A percentile compares a stretch with the other conserved stretches of the same genome.
These are phyloP conservation scores for Vidua chalybeata DNA, from an alignment of 2,113 vertebrate species.

Conservation along the genomic window DNA sequence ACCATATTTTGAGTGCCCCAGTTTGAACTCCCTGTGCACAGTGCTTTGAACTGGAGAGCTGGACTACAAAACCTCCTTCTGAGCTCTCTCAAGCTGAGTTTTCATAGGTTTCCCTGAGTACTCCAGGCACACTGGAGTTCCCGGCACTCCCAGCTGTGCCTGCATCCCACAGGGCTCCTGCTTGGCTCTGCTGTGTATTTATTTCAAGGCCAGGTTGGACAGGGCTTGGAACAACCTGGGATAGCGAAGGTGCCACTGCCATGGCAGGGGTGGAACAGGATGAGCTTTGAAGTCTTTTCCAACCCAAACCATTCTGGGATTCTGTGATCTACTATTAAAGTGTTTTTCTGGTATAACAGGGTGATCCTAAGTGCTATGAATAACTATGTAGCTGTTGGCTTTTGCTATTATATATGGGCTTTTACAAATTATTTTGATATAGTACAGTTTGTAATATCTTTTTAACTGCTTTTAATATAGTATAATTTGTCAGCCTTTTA, in stretches of 20 bases:
- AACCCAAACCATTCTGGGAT: background rate
- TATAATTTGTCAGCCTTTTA: background rate
- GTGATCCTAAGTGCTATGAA: background rate
- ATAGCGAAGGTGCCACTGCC: background rate
- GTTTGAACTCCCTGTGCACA: background rate
- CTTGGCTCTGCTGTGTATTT: background rate
- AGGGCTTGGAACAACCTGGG: accelerated
- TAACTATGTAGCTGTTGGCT: background rate
- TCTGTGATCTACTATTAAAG: background rate
- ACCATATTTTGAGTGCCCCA: background rate
- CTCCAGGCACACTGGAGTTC: background rate
- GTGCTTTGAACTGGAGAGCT: background rate
- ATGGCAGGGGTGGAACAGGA: too few species aligned
- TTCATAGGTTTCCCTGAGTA: background rate
- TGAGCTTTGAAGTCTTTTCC: background rate
- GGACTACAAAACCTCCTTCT: too few species aligned
- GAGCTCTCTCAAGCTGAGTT: background rate
- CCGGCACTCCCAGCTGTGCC: background rate
- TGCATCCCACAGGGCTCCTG: accelerated
- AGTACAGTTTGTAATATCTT: background rate
- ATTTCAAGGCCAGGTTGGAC: background rate
- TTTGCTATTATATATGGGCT: background rate
- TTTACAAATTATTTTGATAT: background rate
- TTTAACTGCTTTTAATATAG: background rate
- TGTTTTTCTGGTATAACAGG: background rate